Base-by-base conservation (phyloP, 2,888 invertebrate genomes). In the Microchrysa polita region DNA sequence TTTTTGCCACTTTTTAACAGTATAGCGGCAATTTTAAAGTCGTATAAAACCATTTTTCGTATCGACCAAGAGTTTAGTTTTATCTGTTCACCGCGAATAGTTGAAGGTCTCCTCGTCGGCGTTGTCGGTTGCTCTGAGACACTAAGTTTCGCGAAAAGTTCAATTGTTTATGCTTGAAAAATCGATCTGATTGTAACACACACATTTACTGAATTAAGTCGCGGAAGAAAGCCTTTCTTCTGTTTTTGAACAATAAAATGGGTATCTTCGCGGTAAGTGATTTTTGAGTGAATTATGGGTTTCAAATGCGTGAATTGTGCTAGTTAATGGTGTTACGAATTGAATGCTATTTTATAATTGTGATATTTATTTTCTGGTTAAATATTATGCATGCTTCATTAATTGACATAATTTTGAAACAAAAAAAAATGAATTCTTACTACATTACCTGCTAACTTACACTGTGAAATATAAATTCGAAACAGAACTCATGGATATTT, bases 261-360 rank as follows among this genome's bases (percentile, higher is more conserved):
- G 44, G n/a, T 16, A 22, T 67, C 53, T 53, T 27, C 67, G 67
- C 67, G 67, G 67, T 67, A 67, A 67, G 67, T 67, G 67, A 67
- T n/a, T 22, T 59, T 57, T 59, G 48, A n/a, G 48, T 59, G 48
- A n/a, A 12, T 34, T 34, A 34, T 7, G 27, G 27, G 27, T 34
- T 5, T 34, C 7, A n/a, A n/a, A 34, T 7, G 27, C 7, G 27
- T 34, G 4, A 34, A 34, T 34, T n/a, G n/a, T n/a, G n/a, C n/a
- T 34, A 34, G 27, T 34, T 7, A 34, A 34, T 34, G 27, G 27
- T 34, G 27, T 34, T 34, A 7, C 27, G 27, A 34, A 34, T 7
- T 34, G 4, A 34, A 34, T 7, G 7, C 7, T 34, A 34, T 34
- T 34, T 34, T n/a, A n/a, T n/a, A n/a, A n/a, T 7, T 34, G 27